Evolutionary conservation across 2,113 vertebrate species (phyloP), one percentile per base, ranked within the genome.

Genomic region (Callipepla squamata): DNA sequence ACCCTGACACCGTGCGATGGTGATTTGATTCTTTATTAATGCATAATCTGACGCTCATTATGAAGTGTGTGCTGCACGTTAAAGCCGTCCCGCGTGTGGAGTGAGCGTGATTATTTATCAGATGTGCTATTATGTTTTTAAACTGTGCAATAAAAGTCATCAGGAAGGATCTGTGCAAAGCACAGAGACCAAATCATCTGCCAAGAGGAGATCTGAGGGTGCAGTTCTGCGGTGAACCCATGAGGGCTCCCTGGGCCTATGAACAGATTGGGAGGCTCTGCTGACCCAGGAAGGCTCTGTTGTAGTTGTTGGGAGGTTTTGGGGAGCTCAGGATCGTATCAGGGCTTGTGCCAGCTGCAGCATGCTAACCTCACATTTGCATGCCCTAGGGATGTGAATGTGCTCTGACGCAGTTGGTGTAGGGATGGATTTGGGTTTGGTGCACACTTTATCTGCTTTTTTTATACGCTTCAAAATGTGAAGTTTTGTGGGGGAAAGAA

Each of bases 301-400:
- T 87, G 36, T 30, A 51, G 28, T 13, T 67, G 38, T 25, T 47
- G 36, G 45, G 61, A 48, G 40, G 22, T 2, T 44, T 13, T 61
- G 14, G 36, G 53, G 53, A 69, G 61, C 82, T 72, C 79, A 63
- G 87, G 61, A 57, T 95, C 87, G 16, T 85, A 78, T 67, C 30
- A 1, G 73, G 80, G 80, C 44, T 90, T 68, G 57, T 94, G 95
- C 85, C 90, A 85, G 82, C 92, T 93, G 89, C 76, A 85, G 85
- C 15, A 1, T 53, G 67, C 90, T 81, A 94, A 89, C 94, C 89
- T 87, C 13, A 0, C 53, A 59, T 96, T 94, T 91, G 62, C 94
- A 85, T 92, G 95, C 94, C 95, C 89, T n/a, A 78, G 47, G 95
- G 96, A 34, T 87, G 92, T 66, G 55, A 34, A 93, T 95, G 94